Evolutionary conservation across 64 coral and sea anemone genomes (phyloP).

Genomic region (Montipora cactus): DNA sequence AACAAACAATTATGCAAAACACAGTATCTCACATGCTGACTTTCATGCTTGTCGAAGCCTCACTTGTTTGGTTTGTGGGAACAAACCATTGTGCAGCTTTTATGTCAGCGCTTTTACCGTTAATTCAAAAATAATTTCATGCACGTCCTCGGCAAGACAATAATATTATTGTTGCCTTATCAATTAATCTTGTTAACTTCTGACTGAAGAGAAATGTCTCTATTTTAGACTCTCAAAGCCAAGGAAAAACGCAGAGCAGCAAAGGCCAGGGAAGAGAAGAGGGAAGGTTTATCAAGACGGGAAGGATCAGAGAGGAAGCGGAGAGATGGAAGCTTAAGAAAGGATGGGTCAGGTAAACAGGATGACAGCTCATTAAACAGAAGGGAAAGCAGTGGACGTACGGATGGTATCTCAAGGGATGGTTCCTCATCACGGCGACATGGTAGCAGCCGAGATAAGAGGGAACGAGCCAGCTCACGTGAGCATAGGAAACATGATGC

Average conservation of each 20-base stretch:
- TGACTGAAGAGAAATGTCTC: neutral
- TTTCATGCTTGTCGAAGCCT: no score
- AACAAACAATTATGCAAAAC: no score
- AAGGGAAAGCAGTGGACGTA: constrained; percentile 48
- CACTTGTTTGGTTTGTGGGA: no score
- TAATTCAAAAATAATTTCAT: no score
- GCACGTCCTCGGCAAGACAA: no score
- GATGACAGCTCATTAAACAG: neutral
- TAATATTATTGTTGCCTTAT: no score
- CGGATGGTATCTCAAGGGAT: constrained; percentile 47
- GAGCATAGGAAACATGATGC: constrained; percentile 7
- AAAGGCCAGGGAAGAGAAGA: constrained; percentile 66
- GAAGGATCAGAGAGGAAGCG: constrained; percentile 26
- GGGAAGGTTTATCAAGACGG: neutral
- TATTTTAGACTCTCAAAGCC: constrained; percentile 61
- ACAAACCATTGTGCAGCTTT: no score
- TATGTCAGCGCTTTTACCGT: no score
- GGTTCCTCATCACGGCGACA: constrained; percentile 23
- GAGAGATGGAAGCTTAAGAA: constrained; percentile 11
- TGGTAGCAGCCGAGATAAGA: constrained; percentile 44
- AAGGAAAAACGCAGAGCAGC: constrained; percentile 65
- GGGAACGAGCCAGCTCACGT: constrained; percentile 48
- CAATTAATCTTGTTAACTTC: no score
- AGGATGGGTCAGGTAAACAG: constrained; percentile 9
- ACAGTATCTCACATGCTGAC: no score